Base-by-base conservation (phyloP, 2,888 invertebrate species). In the Digitonthophagus gazella region DNA sequence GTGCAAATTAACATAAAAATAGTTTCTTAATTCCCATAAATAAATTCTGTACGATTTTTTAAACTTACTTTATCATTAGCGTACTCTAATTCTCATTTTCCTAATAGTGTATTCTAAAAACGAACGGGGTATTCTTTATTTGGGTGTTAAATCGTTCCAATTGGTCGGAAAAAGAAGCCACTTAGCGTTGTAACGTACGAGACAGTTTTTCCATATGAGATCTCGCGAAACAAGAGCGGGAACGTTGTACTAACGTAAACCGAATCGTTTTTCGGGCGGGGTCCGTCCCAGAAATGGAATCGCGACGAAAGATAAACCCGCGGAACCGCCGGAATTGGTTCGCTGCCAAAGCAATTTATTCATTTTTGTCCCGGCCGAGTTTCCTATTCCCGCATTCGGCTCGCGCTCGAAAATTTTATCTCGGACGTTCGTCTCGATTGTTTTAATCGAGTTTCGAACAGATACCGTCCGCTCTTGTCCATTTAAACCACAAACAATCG, bases 271-370 rank as follows among this genome's bases (percentile, higher is more conserved):
- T 6, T 44, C 1, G 28, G 28, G 28, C 28, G 28, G 28, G 28
- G 28, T 44, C 28, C n/a, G n/a, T 58, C 65, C 76, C 75, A 76
- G 78, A 77, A 79, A 80, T 79, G 78, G 79, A 78, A 80, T 80
- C 77, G 58, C 20, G 78, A 80, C 80, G 80, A 81, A 76, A 79
- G 80, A 81, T 81, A 81, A 81, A 81, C 80, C 81, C 80, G 79
- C 78, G 79, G 77, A 78, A 80, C 19, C 8, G 80, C 79, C 78
- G 69, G 74, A 77, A 82, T 82, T 81, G 81, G 81, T 81, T 79
- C 79, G 74, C 77, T 80, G 80, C 80, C 80, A 80, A 77, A 75
- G 77, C 79, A 79, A 79, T 79, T 78, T 80, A 79, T 78, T 79
- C 61, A 61, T 79, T 77, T 75, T 76, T 69, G 66, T 65, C 68